Conservation (phyloP, 2,888 invertebrate genomes). For the Caenorhabditis sp. region DNA sequence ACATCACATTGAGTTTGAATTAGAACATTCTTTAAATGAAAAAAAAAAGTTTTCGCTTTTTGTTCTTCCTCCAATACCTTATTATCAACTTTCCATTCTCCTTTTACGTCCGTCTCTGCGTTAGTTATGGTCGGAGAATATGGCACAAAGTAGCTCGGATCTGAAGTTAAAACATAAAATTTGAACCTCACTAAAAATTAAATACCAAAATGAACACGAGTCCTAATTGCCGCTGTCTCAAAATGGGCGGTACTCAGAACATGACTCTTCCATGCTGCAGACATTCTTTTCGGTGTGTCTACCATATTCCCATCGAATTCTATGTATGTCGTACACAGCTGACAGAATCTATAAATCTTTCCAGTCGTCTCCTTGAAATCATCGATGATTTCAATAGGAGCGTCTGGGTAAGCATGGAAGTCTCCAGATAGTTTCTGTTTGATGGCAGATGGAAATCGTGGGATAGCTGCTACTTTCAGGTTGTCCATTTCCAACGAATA, state of each 20-base stretch:
- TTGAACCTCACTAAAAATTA: neutral
- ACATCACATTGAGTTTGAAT: constrained; percentile 72
- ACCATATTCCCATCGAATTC: constrained; percentile 22
- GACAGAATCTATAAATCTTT: constrained; percentile 40
- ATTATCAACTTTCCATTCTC: constrained; percentile 23
- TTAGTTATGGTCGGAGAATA: constrained; percentile 29
- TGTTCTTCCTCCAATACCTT: constrained; percentile 2
- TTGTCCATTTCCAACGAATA: constrained; percentile 22
- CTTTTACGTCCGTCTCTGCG: constrained; percentile 15
- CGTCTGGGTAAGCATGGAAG: constrained; percentile 11
- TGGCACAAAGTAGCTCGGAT: constrained; percentile 42
- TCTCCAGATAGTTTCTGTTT: constrained; percentile 25
- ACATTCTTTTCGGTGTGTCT: constrained; percentile 24
- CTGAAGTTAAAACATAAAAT: constrained; percentile 3
- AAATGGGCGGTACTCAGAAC: constrained; percentile 24
- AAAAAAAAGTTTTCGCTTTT: neutral
- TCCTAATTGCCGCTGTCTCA: constrained; percentile 25
- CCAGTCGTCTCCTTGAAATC: constrained; percentile 33
- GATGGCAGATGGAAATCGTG: constrained; percentile 21
- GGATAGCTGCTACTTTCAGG: neutral
- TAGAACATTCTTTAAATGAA: constrained; percentile 4
- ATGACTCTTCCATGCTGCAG: constrained; percentile 30
- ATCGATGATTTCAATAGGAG: neutral
- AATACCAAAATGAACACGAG: constrained; percentile 34
- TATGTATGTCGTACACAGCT: constrained; percentile 22